These are phyloP conservation scores for Aphyosemion australe DNA, from an alignment of 2,113 vertebrate genomes.

Conservation along the genomic window DNA sequence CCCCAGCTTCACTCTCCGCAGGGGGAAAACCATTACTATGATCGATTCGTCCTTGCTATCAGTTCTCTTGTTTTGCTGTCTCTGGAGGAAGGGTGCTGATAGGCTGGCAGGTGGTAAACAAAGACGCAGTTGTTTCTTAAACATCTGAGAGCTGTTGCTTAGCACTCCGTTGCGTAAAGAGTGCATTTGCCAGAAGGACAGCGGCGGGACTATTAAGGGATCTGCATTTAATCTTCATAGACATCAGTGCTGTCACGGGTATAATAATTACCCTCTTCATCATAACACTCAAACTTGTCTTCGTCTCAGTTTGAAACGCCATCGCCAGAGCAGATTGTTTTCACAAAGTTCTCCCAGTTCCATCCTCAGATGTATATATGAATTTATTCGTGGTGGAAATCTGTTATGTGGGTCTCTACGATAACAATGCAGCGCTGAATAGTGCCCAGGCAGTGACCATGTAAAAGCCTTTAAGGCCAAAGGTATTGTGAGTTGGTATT, in stretches of 20 bases:
- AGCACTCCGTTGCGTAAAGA: conserved; percentile 22
- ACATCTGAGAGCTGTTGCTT: conserved; percentile 11
- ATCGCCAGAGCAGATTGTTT: conserved; percentile 2
- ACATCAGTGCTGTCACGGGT: conserved; percentile 28
- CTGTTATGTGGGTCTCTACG: conserved; percentile 4
- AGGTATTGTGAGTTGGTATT: conserved; percentile 41
- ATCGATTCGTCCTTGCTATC: conserved; percentile 47
- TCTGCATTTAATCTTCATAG: conserved; percentile 44
- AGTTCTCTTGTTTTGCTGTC: conserved; percentile 45
- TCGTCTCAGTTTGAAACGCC: conserved; percentile 28
- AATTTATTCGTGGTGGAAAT: conserved; percentile 5
- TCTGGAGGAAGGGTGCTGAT: conserved; percentile 20
- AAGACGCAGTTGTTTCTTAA: conserved; percentile 40
- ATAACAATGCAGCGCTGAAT: conserved; percentile 34
- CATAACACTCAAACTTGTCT: conserved; percentile 32
- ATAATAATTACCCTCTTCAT: conserved; percentile 42
- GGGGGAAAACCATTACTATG: conserved; percentile 50
- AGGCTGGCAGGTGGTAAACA: conserved; percentile 42
- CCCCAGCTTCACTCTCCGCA: conserved; percentile 40
- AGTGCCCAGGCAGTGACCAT: conserved; percentile 7
- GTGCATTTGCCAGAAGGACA: conserved; percentile 24
- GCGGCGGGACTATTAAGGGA: conserved; percentile 28
- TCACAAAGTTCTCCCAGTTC: neutral
- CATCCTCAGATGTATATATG: neutral
- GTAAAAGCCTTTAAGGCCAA: conserved; percentile 29